phyloP scores from a whole-genome alignment of 1,140 invertebrate genomes.

The Caligus rogercresseyi region DNA sequence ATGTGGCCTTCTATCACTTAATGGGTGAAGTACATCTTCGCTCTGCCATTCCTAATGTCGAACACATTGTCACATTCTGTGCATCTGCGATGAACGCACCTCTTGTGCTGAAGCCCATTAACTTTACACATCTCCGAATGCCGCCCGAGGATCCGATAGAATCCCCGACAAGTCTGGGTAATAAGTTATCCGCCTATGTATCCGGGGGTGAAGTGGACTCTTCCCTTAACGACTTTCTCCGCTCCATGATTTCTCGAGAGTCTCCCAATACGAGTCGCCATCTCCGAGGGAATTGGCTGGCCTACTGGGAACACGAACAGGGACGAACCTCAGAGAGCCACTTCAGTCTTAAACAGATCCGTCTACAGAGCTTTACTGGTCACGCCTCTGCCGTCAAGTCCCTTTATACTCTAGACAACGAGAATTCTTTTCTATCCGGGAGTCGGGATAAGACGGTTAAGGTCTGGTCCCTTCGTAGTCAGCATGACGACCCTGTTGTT shows the following conservation, averaged over 20 bases:
- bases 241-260: not conserved
- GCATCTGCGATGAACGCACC: conserved; percentile 28
- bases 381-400: conserved; percentile 60
- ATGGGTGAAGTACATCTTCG: conserved; percentile 24
- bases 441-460: conserved; percentile 85
- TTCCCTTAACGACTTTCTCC: not conserved
- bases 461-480: conserved; percentile 81
- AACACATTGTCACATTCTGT: conserved; percentile 55
- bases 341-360: conserved; percentile 89
- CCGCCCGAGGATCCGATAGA: not conserved
- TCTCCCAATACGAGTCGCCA: conserved; percentile 36
- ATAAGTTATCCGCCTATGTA: not conserved
- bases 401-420: conserved; percentile 63
- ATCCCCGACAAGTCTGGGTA: not conserved
- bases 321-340: conserved; percentile 57
- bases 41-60: conserved; percentile 48
- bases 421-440: conserved; percentile 88
- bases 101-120: not conserved
- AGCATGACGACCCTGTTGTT: conserved; percentile 57
- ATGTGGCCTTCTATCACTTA: conserved; percentile 47
- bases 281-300: conserved; percentile 80
- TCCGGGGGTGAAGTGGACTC: not conserved
- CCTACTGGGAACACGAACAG: conserved; percentile 92
- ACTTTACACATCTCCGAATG: not conserved
- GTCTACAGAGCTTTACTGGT: conserved; percentile 67